Percentiles rank a stretch among this genome's conserved stretches.
Evolutionary conservation across 1,140 invertebrate genomes (phyloP).

Genomic region (Procambarus clarkii): DNA sequence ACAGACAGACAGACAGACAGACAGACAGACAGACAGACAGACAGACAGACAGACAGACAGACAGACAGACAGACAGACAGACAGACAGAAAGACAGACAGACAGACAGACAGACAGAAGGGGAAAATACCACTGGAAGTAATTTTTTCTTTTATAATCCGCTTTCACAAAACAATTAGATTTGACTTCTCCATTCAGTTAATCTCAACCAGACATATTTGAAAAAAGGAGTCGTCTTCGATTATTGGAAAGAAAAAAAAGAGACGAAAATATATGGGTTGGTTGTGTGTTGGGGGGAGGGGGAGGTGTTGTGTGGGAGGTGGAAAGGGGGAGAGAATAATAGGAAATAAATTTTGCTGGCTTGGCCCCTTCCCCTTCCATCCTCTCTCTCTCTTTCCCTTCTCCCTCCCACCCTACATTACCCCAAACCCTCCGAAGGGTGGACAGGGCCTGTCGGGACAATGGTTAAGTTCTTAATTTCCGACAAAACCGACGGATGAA

Average conservation of each 20-base stretch:
- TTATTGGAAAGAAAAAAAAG: not conserved
- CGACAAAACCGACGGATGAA: constrained; percentile 22
- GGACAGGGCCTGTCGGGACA: constrained; percentile 8
- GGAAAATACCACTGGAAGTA: too few species aligned
- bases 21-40: too few species aligned
- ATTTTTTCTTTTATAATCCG: not conserved
- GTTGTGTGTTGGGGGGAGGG: too few species aligned
- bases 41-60: too few species aligned
- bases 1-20: too few species aligned
- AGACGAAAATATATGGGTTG: constrained; percentile 12
- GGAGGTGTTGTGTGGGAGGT: not conserved
- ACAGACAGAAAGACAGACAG: too few species aligned
- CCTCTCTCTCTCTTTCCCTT: not conserved
- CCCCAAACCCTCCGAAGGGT: constrained; percentile 17
- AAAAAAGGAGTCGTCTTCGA: too few species aligned
- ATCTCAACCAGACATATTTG: not conserved
- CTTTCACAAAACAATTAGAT: too few species aligned
- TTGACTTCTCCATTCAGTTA: not conserved
- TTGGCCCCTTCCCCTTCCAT: not conserved
- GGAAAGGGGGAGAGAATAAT: constrained; percentile 24
- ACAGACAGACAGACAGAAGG: too few species aligned
- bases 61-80: too few species aligned
- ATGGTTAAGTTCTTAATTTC: constrained; percentile 59
- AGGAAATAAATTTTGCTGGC: constrained; percentile 44
- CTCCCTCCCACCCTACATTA: not conserved